phyloP scores from a whole-genome alignment of 2,888 invertebrate species.

The Metacarcinus magister region DNA sequence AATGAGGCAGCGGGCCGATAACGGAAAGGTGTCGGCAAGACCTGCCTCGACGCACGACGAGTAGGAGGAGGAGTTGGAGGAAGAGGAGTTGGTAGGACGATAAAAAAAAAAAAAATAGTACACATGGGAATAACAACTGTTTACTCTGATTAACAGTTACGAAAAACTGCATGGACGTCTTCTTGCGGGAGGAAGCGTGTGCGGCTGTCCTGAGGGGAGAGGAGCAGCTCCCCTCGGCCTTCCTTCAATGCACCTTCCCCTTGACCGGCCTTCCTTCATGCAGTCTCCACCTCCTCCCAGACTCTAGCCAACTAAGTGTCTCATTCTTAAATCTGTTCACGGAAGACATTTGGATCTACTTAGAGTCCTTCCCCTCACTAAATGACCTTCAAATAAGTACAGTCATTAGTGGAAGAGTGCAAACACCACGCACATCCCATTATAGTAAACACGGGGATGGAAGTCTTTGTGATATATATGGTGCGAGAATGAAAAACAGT shows the following conservation, averaged over 20 bases:
- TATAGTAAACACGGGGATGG: neutral
- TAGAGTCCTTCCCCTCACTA: neutral
- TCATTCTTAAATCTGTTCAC: neutral
- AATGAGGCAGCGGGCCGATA: constrained; percentile 46
- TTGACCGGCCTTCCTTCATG: neutral
- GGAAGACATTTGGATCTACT: neutral
- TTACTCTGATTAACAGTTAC: neutral
- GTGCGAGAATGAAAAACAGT: neutral
- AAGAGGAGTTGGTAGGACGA: neutral
- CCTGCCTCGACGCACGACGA: neutral
- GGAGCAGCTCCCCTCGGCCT: neutral
- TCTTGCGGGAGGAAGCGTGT: neutral
- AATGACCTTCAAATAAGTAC: neutral
- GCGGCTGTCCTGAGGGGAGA: too few relatives aligned
- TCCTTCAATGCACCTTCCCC: neutral
- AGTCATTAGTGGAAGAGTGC: neutral
- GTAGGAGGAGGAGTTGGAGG: neutral
- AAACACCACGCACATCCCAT: neutral
- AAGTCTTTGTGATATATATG: neutral
- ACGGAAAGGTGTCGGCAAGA: neutral
- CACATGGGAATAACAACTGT: neutral
- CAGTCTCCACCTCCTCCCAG: neutral
- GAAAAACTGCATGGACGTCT: neutral
- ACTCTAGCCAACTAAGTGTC: neutral
- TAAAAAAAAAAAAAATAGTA: neutral